These are phyloP conservation scores for Pomacea canaliculata DNA, from an alignment of 2,888 invertebrate genomes.

Conservation along the genomic window DNA sequence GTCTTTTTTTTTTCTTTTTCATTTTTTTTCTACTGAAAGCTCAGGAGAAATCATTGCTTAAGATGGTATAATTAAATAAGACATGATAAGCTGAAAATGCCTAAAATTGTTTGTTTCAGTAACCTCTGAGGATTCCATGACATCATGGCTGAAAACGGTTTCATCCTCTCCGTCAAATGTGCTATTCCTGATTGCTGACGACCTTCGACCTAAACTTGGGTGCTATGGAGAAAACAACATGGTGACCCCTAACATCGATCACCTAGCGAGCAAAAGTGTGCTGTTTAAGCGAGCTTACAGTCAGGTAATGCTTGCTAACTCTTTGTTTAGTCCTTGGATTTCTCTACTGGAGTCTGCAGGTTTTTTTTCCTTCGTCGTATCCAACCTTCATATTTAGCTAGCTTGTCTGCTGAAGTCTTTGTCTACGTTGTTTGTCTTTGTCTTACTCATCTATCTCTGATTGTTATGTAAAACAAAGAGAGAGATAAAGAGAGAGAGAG, in stretches of 20 bases:
- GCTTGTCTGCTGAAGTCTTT: neutral
- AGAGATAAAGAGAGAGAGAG: too few relatives aligned
- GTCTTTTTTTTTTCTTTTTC: too few relatives aligned
- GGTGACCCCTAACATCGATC: conserved; percentile 34
- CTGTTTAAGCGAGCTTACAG: conserved; percentile 33
- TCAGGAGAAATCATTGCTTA: too few relatives aligned
- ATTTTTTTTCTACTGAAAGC: too few relatives aligned
- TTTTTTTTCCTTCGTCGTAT: neutral
- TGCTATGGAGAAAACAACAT: conserved; percentile 33
- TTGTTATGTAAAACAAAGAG: too few relatives aligned
- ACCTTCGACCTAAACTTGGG: conserved; percentile 35
- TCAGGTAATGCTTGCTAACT: conserved; percentile 8
- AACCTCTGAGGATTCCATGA: neutral
- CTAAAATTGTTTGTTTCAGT: too few relatives aligned
- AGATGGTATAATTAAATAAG: too few relatives aligned
- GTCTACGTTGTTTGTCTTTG: neutral
- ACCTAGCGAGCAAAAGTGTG: conserved; percentile 30
- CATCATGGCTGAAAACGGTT: neutral
- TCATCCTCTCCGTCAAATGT: conserved; percentile 28
- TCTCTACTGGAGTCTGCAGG: neutral
- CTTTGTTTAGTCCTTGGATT: neutral
- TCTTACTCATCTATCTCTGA: too few relatives aligned
- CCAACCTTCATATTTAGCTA: neutral
- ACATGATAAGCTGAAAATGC: too few relatives aligned
- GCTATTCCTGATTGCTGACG: conserved; percentile 37